Percentiles rank a stretch among this genome's conserved stretches.
Evolutionary conservation across 2,113 vertebrate species (phyloP).

Genomic region (Gymnobelideus leadbeateri): DNA sequence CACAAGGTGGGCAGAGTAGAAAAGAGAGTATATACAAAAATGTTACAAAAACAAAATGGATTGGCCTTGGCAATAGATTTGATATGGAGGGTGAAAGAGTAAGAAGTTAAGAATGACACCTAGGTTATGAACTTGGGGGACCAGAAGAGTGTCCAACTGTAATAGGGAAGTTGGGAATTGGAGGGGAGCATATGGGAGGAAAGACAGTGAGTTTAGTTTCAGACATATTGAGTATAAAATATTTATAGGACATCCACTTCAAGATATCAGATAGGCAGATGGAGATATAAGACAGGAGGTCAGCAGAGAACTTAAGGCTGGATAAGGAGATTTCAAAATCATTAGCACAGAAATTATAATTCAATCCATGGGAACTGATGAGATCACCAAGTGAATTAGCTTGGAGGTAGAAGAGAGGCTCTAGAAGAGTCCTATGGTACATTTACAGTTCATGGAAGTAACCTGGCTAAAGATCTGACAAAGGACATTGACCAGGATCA

Average conservation of each 20-base stretch:
- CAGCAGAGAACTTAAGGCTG: neutral
- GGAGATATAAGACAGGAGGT: neutral
- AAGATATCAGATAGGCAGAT: neutral
- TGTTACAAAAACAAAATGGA: neutral
- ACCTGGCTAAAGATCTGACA: neutral
- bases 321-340: neutral
- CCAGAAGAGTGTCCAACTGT: neutral
- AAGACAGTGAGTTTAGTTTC: neutral
- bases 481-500: neutral
- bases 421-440: neutral
- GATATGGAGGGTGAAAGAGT: neutral
- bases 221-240: neutral
- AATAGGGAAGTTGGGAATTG: neutral
- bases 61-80: neutral
- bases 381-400: neutral
- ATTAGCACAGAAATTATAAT: neutral
- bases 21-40: neutral
- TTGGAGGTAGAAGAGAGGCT: neutral
- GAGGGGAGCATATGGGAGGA: neutral
- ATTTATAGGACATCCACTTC: neutral
- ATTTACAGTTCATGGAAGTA: neutral
- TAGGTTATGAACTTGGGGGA: neutral
- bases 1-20: neutral
- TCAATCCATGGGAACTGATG: neutral
- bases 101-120: neutral